phyloP scores from a whole-genome alignment of 2,888 invertebrate species.

The Drosophila sordidula region DNA sequence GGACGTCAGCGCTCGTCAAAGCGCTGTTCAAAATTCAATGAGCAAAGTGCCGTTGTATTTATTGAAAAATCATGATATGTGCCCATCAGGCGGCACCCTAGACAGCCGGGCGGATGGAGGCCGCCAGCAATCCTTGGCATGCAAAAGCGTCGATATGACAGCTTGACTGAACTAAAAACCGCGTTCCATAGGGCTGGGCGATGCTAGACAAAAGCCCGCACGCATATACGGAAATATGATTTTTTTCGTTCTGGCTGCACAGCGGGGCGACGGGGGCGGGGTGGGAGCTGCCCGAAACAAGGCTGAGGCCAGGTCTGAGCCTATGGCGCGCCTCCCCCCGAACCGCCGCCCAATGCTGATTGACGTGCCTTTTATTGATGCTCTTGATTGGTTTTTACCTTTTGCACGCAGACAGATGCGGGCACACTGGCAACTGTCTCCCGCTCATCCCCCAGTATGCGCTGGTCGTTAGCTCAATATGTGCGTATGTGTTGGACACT shows the following conservation, averaged over 20 bases:
- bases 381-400: constrained; percentile 85
- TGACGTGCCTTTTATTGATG: constrained; percentile 85
- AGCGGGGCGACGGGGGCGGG: constrained; percentile 9
- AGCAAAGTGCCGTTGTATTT: constrained; percentile 76
- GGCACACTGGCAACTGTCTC: constrained; percentile 29
- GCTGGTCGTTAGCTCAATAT: constrained; percentile 81
- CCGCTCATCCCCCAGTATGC: not conserved
- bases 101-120: not conserved
- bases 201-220: constrained; percentile 68
- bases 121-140: constrained; percentile 50
- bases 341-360: constrained; percentile 71
- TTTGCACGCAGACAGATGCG: constrained; percentile 64
- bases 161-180: constrained; percentile 78
- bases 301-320: constrained; percentile 40
- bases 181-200: constrained; percentile 40
- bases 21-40: constrained; percentile 71
- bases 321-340: constrained; percentile 40
- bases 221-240: constrained; percentile 68
- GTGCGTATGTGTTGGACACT: constrained; percentile 55
- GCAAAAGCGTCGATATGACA: constrained; percentile 77
- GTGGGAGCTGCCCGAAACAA: not conserved
- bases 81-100: constrained; percentile 48
- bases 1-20: constrained; percentile 10
- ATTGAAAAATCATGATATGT: constrained; percentile 80
- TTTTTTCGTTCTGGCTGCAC: constrained; percentile 64